Conservation (phyloP, 2,113 vertebrate species). For the Oceanites oceanicus region DNA sequence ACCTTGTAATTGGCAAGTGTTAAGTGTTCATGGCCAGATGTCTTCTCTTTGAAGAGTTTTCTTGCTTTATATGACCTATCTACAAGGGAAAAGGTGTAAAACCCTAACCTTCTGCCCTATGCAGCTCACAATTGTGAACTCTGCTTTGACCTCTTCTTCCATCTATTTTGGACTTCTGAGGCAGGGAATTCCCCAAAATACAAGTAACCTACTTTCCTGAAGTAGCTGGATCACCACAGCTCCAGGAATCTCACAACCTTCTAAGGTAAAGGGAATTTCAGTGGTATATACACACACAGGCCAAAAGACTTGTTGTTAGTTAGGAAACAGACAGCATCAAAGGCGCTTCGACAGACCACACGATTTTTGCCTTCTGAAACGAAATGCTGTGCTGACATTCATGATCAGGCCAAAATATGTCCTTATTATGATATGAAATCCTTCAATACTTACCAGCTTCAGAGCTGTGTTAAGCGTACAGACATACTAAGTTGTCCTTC, state of each 20-base stretch:
- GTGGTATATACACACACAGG: background rate
- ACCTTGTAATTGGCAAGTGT: background rate
- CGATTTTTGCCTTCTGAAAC: background rate
- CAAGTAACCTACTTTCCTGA: background rate
- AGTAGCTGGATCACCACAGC: background rate
- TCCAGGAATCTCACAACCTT: background rate
- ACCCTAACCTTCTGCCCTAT: background rate
- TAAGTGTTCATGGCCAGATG: accelerated
- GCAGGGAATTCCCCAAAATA: background rate
- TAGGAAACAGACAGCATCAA: background rate
- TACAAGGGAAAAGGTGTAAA: background rate
- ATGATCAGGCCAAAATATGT: background rate
- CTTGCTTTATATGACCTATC: background rate
- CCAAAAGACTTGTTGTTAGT: background rate
- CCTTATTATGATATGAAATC: background rate
- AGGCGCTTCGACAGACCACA: background rate
- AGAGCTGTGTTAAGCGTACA: background rate
- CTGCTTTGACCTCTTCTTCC: background rate
- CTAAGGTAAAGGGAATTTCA: background rate
- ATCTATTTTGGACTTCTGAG: background rate
- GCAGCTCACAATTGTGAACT: background rate
- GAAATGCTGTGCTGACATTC: background rate
- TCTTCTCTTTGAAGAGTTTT: background rate
- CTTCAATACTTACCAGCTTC: background rate
- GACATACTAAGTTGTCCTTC: background rate